Evolutionary conservation across 2,888 invertebrate species (phyloP), one percentile per base, ranked within the genome.

Genomic region (Dryobota labecula): DNA sequence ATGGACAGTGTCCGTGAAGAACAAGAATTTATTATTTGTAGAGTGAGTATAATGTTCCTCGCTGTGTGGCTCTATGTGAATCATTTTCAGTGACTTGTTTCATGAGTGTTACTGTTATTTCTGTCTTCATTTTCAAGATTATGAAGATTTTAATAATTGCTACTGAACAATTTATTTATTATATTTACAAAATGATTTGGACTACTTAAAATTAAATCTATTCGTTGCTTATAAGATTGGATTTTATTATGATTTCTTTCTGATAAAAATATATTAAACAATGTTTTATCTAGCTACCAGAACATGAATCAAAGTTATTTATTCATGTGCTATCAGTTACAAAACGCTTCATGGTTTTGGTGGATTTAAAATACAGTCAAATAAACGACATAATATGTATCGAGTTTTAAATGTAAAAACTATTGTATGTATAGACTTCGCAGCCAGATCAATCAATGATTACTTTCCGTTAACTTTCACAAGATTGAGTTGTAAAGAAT

Each of bases 401-500:
- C 1, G 11, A 57, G 18, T 47, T 51, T 56, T 11, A 54, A 60
- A 69, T 53, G 8, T 47, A 33, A 45, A 58, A 56, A 11, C 47
- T 27, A 72, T 73, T 72, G 33, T 65, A 24, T 20, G 24, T 68
- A 33, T 36, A 33, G 61, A 51, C 27, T 64, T 57, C 30, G 38
- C 56, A 24, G 51, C 30, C n/a, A 70, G 61, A 74, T 72, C 65
- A 68, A 75, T 60, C 41, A 66, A 63, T 72, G 36, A 75, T 68
- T 54, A 61, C 47, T 65, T 82, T 68, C 67, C 61, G 51, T 73
- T 57, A 11, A 84, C 82, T 82, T 82, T 78, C 70, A 73, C 72
- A 47, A 64, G 51, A 33, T 30, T 20, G 27, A 51, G 49, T 38
- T 41, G 24, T 74, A n/a, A 57, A 69, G 24, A 67, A 70, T 56